A percentile compares a stretch with the other conserved stretches of the same genome.
These are phyloP conservation scores for Alviniconcha strummeri DNA, from an alignment of 2,888 invertebrate species.

Conservation along the genomic window DNA sequence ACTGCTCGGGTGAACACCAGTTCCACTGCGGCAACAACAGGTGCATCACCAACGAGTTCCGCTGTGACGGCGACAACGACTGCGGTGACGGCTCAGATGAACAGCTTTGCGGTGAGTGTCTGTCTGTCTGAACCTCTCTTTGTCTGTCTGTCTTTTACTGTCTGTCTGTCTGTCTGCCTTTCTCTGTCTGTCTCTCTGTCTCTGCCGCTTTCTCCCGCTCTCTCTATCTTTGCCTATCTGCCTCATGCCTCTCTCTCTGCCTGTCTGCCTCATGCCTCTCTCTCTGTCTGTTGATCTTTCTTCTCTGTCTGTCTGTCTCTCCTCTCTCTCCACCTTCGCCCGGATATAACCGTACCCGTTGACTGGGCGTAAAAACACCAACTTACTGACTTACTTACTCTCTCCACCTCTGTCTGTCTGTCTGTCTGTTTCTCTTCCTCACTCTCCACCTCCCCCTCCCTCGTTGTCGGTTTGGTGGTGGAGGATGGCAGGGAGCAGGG, in stretches of 20 bases:
- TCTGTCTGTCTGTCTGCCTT: no score
- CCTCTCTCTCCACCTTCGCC: not conserved
- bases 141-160: no score
- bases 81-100: not conserved
- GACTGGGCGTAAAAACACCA: not conserved
- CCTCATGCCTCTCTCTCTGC: no score
- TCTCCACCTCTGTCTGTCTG: no score
- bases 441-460: not conserved
- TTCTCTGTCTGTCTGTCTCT: slow-evolving; percentile 3
- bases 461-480: not conserved
- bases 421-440: not conserved
- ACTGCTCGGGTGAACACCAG: not conserved
- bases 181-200: no score
- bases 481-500: no score
- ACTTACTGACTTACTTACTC: no score
- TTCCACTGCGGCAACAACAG: not conserved
- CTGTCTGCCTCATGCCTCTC: no score
- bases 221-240: no score
- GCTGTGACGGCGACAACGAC: not conserved
- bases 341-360: not conserved
- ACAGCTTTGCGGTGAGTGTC: not conserved
- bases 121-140: not conserved
- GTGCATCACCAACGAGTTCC: not conserved
- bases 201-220: no score
- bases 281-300: no score